Evolutionary conservation across 1,140 invertebrate species (phyloP).

Genomic region (Idris sp.): DNA sequence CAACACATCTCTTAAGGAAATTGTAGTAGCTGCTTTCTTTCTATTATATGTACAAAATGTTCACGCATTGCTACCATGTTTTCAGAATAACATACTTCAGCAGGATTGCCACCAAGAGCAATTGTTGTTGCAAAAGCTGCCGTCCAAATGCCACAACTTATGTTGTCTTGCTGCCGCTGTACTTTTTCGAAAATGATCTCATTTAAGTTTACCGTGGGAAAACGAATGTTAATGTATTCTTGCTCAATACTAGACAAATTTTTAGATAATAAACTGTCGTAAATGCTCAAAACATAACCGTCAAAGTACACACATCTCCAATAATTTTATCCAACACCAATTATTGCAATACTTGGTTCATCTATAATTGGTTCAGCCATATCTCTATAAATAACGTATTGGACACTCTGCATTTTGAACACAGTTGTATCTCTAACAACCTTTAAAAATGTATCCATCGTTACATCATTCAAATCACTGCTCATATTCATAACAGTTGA

Average conservation of each 20-base stretch:
- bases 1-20: too few species aligned
- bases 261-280: not conserved
- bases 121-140: slow-evolving; percentile 2
- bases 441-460: not conserved
- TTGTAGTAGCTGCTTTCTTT: too few species aligned
- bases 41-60: too few species aligned
- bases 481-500: not conserved
- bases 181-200: not conserved
- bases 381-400: not conserved
- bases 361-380: not conserved
- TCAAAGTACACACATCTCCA: too few species aligned
- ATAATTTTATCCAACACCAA: too few species aligned
- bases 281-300: not conserved
- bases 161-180: not conserved
- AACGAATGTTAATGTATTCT: not conserved
- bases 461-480: not conserved
- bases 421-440: not conserved
- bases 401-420: not conserved
- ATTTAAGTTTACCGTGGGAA: not conserved
- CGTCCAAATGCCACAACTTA: not conserved
- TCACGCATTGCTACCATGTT: too few species aligned
- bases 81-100: not conserved
- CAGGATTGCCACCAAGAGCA: not conserved
- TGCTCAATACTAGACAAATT: not conserved
- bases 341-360: not conserved